phyloP scores from a whole-genome alignment of 2,113 vertebrate species.

The Chinchilla lanigera region DNA sequence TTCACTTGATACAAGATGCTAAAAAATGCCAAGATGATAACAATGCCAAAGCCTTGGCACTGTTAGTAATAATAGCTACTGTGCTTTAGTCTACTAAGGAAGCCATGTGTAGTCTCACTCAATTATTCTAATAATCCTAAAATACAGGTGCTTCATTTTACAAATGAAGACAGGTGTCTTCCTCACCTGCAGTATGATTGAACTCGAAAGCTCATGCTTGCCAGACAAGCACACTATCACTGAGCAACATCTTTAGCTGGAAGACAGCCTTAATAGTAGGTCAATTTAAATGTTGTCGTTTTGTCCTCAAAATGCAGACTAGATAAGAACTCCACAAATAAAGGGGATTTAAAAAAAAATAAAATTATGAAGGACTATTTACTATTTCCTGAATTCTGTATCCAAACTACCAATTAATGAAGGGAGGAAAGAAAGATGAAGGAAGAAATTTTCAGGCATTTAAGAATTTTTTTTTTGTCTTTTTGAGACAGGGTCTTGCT shows the following conservation, averaged over 20 bases:
- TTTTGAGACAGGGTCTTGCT: too few species aligned
- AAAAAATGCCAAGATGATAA: constrained; percentile 9
- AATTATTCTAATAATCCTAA: not conserved
- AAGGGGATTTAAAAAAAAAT: not conserved
- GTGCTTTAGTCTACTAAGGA: not conserved
- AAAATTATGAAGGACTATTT: constrained; percentile 43
- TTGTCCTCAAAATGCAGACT: not conserved
- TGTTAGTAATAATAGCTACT: not conserved
- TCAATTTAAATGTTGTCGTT: constrained; percentile 24
- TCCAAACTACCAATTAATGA: constrained; percentile 19
- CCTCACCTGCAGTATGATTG: not conserved
- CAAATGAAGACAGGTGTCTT: not conserved
- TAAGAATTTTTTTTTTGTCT: not conserved
- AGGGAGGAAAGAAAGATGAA: not conserved
- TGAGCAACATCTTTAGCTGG: not conserved
- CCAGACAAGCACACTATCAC: not conserved
- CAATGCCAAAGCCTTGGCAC: not conserved
- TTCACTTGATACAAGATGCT: not conserved
- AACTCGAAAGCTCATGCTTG: not conserved
- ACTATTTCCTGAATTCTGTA: not conserved
- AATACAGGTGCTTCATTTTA: not conserved
- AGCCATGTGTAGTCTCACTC: not conserved
- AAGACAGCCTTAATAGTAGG: not conserved
- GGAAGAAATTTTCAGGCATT: not conserved
- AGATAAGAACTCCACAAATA: not conserved